Evolutionary conservation across 2,113 vertebrate genomes (phyloP).

Genomic region (Hippolais icterina): DNA sequence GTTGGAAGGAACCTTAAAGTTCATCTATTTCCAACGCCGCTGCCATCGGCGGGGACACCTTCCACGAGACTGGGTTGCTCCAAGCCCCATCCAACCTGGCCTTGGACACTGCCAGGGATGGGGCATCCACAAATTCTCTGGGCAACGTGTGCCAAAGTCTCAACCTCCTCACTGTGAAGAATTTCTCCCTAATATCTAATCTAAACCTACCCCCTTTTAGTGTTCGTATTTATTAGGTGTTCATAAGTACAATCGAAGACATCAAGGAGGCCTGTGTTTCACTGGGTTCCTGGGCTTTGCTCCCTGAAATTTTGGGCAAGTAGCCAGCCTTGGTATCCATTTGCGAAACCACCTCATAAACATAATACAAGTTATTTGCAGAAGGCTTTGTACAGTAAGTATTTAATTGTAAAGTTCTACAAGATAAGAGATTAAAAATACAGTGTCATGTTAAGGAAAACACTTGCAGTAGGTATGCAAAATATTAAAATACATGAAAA

Average conservation of each 20-base stretch:
- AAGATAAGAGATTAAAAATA: neutral
- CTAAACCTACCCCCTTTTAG: neutral
- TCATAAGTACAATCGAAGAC: fast-evolving
- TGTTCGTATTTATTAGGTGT: neutral
- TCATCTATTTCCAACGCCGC: neutral
- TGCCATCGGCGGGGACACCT: neutral
- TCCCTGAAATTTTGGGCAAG: neutral
- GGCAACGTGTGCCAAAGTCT: neutral
- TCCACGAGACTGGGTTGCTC: fast-evolving
- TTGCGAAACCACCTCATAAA: neutral
- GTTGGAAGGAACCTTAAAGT: no score
- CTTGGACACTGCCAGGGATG: fast-evolving
- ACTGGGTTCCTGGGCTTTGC: neutral
- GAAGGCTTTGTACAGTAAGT: neutral
- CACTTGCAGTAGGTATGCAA: neutral
- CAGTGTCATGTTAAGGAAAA: neutral
- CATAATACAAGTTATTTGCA: neutral
- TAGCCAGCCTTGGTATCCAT: neutral
- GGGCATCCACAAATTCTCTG: fast-evolving
- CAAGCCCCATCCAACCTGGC: fast-evolving
- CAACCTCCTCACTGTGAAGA: neutral
- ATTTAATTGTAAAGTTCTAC: neutral
- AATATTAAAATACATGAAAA: neutral
- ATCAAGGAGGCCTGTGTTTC: fast-evolving
- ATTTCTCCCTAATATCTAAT: no score